Evolutionary conservation across 1,140 invertebrate species (phyloP), one percentile per base, ranked within the genome.

Genomic region (Nilaparvata lugens): DNA sequence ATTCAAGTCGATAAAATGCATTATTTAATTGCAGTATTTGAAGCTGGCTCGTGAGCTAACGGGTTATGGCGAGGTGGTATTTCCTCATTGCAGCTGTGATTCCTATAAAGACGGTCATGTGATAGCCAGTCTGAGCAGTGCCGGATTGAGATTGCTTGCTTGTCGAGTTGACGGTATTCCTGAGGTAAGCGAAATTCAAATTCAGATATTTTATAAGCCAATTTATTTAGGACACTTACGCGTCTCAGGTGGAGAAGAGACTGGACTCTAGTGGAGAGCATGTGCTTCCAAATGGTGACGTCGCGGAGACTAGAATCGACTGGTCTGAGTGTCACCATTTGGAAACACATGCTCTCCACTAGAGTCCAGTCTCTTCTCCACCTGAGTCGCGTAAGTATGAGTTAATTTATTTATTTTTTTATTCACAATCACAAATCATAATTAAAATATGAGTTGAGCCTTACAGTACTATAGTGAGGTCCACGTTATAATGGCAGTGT

Each of bases 11-110:
- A n/a, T n/a, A n/a, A n/a, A n/a, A n/a, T n/a, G n/a, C n/a, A n/a
- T n/a, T n/a, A n/a, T n/a, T n/a, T n/a, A n/a, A n/a, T 35, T 35
- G 18, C 68, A 87, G 81, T 97, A 95, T 75, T 78, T 97, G 51
- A 86, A 89, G 68, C 74, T 93, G 62, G 93, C 89, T 24, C 81
- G 90, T 51, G 82, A 88, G 68, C 76, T 97, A 60, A 88, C 89
- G 61, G 95, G 93, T 23, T 97, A 97, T 75, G 91, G 91, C 1
- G 88, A 93, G 68, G 81, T 97, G 18, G 87, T 92, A 31, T 96
- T 97, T 76, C 95, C 95, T 18, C 93, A 95, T 75, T 97, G 94
- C 77, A 79, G 85, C n/a, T 95, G 92, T 77, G 93, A 97, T 78
- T 92, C 91, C 24, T 77, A 91, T 21, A 94, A 95, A 74, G 91